Base-by-base conservation (phyloP, 37 sponge, comb jelly and placozoan species). In the Eunapius fragilis region DNA sequence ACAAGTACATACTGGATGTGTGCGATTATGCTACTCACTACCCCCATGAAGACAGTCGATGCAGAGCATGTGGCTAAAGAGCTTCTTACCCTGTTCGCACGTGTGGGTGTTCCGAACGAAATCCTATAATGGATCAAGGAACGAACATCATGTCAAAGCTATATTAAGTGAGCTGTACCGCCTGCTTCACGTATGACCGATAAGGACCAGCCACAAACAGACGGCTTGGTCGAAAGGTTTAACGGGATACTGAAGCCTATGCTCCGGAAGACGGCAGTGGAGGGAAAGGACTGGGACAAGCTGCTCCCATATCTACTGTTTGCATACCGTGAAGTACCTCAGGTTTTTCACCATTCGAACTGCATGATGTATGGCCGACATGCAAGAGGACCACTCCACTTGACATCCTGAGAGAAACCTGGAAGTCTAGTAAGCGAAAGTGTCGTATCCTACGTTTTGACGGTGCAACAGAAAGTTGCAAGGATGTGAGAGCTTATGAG, bases 11-110 rank as follows among this genome's bases (percentile, higher is more conserved):
- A 24, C 75, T 82, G 37, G 74, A 33, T 2, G 76, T 82, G 22
- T 82, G 83, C 76, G 83, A 82, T 72, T 82, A 82, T 75, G 83
- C 83, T 32, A 82, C 83, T 36, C 28, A 75, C 31, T 82, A 75
- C 74, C 83, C 77, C 77, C 26, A 45, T 87, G 24, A 68, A 70
- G 31, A 25, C 74, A 27, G 71, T 81, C 28, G 87, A 81, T 83
- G 88, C 88, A 12, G 72, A 28, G 67, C 72, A 87, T 31, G 74
- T 82, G 26, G 88, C 82, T 10, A 68, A 87, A 68, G 74, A 71
- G 28, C 76, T 87, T 31, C 3, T 67, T 19, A 67, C n/a, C 6
- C 32, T 75, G 25, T 82, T 87, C 33, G 69, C 88, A 25, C 32
- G 49, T 33, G 68, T 82, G 14, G 88, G 88, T n/a, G 41, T 41